phyloP scores from a whole-genome alignment of 2,113 vertebrate species.

The Desmodus rotundus region DNA sequence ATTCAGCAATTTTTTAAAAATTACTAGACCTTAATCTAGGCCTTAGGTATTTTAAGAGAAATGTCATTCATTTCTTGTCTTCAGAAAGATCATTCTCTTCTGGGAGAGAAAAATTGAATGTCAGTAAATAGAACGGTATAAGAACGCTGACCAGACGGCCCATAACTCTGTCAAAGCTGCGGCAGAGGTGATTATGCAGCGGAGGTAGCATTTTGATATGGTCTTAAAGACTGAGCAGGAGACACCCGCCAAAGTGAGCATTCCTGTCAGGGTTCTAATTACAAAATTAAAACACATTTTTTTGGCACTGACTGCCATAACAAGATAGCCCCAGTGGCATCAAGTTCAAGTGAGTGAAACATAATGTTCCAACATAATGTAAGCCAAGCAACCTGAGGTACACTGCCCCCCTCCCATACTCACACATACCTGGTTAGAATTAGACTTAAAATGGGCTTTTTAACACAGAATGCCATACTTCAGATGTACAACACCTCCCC shows the following conservation, averaged over 20 bases:
- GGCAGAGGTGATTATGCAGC: neutral
- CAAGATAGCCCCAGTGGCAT: neutral
- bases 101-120: neutral
- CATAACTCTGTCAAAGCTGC: neutral
- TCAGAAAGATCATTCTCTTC: neutral
- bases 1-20: neutral
- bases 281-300: neutral
- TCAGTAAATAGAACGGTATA: neutral
- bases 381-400: neutral
- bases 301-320: neutral
- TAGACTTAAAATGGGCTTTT: neutral
- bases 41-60: neutral
- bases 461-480: neutral
- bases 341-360: neutral
- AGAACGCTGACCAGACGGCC: neutral
- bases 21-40: neutral
- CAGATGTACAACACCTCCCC: neutral
- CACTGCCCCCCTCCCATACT: accelerated
- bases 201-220: neutral
- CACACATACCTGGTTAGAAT: neutral
- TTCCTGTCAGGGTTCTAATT: neutral
- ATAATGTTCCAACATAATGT: neutral
- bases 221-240: neutral
- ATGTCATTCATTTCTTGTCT: neutral
- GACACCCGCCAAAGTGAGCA: neutral